Evolutionary conservation across 2,113 vertebrate species (phyloP).

Genomic region (Hypocryptadius cinnamomeus): DNA sequence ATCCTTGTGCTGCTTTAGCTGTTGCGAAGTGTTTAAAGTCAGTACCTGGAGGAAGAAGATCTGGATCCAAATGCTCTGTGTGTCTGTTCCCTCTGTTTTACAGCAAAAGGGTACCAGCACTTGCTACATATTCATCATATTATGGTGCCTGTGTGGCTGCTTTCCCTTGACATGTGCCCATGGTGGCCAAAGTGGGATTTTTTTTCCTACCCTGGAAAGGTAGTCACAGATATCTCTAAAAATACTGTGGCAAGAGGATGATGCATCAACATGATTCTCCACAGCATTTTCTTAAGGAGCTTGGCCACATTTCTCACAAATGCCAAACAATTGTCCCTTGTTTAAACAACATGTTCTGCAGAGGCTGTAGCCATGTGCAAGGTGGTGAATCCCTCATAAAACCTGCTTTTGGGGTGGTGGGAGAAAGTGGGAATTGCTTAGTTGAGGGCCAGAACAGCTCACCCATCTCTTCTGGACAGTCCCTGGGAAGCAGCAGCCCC

Average conservation of each 20-base stretch:
- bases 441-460: fast-evolving
- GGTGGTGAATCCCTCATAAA: not conserved
- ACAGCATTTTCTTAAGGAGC: not conserved
- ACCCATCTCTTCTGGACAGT: not conserved
- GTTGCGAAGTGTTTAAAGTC: not conserved
- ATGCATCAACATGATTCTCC: not conserved
- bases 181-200: not conserved
- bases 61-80: not conserved
- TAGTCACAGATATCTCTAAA: not conserved
- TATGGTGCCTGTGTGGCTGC: not conserved
- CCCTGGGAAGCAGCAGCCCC: not conserved
- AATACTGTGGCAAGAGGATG: not conserved
- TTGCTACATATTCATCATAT: not conserved
- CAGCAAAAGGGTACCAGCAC: not conserved
- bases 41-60: conserved; percentile 8
- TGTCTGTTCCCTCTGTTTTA: not conserved
- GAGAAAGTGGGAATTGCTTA: not conserved
- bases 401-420: not conserved
- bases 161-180: not conserved
- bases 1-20: conserved; percentile 32
- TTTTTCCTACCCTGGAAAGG: not conserved
- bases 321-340: not conserved
- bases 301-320: not conserved
- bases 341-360: not conserved
- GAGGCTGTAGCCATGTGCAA: not conserved